These are phyloP conservation scores for Spodoptera exigua DNA, from an alignment of 2,888 invertebrate species.

Conservation along the genomic window DNA sequence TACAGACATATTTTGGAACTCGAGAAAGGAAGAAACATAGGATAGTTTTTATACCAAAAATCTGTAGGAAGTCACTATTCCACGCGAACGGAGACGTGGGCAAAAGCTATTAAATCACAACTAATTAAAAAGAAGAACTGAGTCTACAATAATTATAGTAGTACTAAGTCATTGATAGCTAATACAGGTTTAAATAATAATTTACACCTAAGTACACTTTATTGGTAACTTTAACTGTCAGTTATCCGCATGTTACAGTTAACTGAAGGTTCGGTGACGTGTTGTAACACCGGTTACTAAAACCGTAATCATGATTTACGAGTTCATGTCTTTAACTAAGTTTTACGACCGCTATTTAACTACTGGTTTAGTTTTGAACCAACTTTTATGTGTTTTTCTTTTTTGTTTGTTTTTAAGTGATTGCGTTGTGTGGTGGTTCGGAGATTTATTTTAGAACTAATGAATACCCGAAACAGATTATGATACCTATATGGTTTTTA, in stretches of 20 bases:
- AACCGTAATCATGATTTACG: constrained; percentile 58
- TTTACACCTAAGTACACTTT: constrained; percentile 24
- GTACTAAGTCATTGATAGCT: too few species aligned
- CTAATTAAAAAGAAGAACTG: too few species aligned
- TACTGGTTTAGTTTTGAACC: constrained; percentile 31
- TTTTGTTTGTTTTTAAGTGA: constrained; percentile 5
- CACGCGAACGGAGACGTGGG: too few species aligned
- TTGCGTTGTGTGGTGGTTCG: neutral
- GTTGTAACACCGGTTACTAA: constrained; percentile 44
- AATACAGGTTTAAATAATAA: neutral
- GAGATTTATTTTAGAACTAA: neutral
- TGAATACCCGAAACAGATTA: too few species aligned
- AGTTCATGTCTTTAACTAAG: constrained; percentile 38
- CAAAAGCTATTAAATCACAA: too few species aligned
- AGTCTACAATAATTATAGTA: too few species aligned
- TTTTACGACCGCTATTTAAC: constrained; percentile 34
- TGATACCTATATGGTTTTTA: too few species aligned
- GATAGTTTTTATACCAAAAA: too few species aligned
- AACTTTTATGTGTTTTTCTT: constrained; percentile 15
- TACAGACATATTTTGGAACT: too few species aligned
- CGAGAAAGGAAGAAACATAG: too few species aligned
- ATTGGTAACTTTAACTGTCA: constrained; percentile 19
- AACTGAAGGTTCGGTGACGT: constrained; percentile 39
- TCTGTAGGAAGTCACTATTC: too few species aligned
- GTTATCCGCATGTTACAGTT: constrained; percentile 29